phyloP scores from a whole-genome alignment of 2,888 invertebrate genomes.

The Steromphala cineraria region DNA sequence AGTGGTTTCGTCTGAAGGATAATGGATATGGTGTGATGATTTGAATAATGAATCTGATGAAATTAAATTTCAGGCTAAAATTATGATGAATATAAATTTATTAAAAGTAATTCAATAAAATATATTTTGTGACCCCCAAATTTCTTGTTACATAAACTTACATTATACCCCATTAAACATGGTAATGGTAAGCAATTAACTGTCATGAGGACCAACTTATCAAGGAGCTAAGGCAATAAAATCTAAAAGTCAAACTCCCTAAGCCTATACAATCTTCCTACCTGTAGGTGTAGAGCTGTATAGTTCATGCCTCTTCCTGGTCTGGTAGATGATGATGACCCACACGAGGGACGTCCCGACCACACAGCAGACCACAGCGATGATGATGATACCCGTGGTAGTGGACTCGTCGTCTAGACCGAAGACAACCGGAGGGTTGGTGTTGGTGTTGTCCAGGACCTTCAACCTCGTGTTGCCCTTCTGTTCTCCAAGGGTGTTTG shows the following conservation, averaged over 20 bases:
- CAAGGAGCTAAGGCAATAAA: too few species aligned
- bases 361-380: conserved; percentile 92
- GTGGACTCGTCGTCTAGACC: conserved; percentile 81
- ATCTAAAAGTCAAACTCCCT: too few species aligned
- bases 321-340: conserved; percentile 93
- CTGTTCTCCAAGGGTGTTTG: conserved; percentile 88
- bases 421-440: not conserved
- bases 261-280: conserved; percentile 16
- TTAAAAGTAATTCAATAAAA: not conserved
- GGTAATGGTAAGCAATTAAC: too few species aligned
- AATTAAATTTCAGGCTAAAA: not conserved
- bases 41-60: too few species aligned
- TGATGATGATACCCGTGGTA: conserved; percentile 90
- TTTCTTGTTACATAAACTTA: too few species aligned
- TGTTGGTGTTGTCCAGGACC: conserved; percentile 76
- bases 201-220: too few species aligned
- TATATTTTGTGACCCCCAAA: too few species aligned
- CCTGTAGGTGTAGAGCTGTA: conserved; percentile 72
- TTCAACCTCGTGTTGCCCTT: conserved; percentile 84
- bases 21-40: conserved; percentile 7
- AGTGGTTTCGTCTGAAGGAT: conserved; percentile 60
- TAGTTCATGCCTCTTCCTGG: conserved; percentile 79
- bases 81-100: not conserved
- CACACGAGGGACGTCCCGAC: conserved; percentile 93
- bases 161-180: too few species aligned